Base-by-base conservation (phyloP, 2,797 vertebrate genomes). In the Acrossocheilus wenchowensis region DNA sequence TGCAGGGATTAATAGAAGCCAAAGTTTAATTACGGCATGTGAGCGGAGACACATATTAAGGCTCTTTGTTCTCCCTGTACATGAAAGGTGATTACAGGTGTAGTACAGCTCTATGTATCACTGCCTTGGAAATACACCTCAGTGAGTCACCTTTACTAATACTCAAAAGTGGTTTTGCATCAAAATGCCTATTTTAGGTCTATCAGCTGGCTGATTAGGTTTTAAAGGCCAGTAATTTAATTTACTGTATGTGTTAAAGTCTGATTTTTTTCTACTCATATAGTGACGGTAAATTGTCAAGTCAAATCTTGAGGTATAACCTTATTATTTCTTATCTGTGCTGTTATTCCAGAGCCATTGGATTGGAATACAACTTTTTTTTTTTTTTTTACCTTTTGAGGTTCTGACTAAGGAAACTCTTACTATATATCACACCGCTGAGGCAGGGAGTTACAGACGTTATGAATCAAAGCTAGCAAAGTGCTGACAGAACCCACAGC, bases 11-110 rank as follows among this genome's bases (percentile, higher is more conserved):
- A 89, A 89, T 89, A 83, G 88, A 84, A 87, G 87, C 57, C 89
- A 84, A 84, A 69, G 83, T 89, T 88, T 90, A 89, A 89, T 89
- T 89, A 87, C 77, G 83, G 86, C 83, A 82, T 60, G 36, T 8
- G 71, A 52, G 79, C 71, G 36, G 71, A 75, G 79, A 68, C 84
- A 43, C 78, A 72, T 87, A 87, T 87, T 89, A 86, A 84, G 86
- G 64, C 86, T 89, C 89, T 86, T 89, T 89, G 89, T 89, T 89
- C 88, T 88, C 45, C n/a, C 50, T 84, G 57, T 82, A 87, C 66
- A 71, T 75, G 85, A 83, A 81, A 81, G 86, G 34, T 78, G 81
- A 82, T 71, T 89, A 41, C 78, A 86, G 62, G 41, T 80, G 80
- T 78, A 69, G 23, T 41, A 79, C 84, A 74, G 77, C 54, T 50